Evolutionary conservation across 2,888 invertebrate species (phyloP).

Genomic region (Melinopterus prodromus): DNA sequence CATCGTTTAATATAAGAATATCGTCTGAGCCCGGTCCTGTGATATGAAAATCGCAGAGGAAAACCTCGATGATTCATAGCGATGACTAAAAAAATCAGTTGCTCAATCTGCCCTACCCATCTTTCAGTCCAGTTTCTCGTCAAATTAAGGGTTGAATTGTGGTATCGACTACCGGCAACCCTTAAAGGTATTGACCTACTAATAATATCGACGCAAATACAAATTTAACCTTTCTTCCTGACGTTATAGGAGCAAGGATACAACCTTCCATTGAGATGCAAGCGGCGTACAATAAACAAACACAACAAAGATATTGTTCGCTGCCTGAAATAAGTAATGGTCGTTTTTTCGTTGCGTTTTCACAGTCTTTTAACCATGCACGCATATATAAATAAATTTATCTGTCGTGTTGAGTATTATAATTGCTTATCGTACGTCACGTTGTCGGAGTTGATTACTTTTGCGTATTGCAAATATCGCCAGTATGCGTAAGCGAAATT

Average conservation of each 20-base stretch:
- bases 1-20: not conserved
- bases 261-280: not conserved
- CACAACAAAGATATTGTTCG: not conserved
- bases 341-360: not conserved
- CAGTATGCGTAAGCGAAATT: not conserved
- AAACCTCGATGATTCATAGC: not conserved
- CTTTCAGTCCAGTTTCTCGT: not conserved
- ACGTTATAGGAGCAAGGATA: not conserved
- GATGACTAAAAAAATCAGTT: constrained; percentile 4
- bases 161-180: constrained; percentile 4
- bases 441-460: not conserved
- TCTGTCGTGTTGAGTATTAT: not conserved
- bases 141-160: not conserved
- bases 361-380: not conserved
- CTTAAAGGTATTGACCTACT: not conserved
- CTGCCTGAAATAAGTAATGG: not conserved
- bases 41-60: not conserved
- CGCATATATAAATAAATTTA: constrained; percentile 4
- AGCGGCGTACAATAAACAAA: not conserved
- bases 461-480: not conserved
- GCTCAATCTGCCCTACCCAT: not conserved
- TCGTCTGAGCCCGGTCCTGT: not conserved
- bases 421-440: not conserved
- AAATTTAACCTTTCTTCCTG: not conserved
- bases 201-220: not conserved